Conservation (phyloP, 2,888 invertebrate species). For the Smittia sp. region DNA sequence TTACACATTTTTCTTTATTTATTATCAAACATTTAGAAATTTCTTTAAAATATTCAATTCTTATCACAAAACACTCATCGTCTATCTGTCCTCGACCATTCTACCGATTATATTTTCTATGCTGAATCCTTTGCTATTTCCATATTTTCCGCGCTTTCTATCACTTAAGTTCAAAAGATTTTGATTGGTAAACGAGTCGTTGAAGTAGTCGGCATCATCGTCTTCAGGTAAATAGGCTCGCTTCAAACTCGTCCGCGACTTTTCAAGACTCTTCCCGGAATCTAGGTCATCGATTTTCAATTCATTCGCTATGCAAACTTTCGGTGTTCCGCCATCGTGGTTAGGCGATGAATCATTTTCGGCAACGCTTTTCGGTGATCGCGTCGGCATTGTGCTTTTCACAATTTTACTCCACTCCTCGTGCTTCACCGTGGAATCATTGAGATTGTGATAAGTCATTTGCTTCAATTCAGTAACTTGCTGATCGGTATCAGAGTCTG, state of each 20-base stretch:
- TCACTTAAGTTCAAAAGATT: conserved; percentile 31
- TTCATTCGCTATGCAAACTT: neutral
- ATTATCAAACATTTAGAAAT: conserved; percentile 15
- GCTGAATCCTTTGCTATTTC: conserved; percentile 50
- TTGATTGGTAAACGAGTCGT: conserved; percentile 27
- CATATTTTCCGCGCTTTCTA: conserved; percentile 32
- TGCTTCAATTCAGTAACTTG: conserved; percentile 28
- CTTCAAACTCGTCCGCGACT: neutral
- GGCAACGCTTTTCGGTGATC: neutral
- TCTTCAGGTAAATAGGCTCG: conserved; percentile 16
- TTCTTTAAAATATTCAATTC: neutral
- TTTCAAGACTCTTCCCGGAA: neutral
- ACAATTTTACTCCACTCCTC: conserved; percentile 40
- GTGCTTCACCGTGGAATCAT: conserved; percentile 26
- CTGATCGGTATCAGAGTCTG: conserved; percentile 44
- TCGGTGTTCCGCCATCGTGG: no score
- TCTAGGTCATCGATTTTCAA: conserved; percentile 19
- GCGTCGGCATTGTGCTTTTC: conserved; percentile 22
- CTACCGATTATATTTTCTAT: conserved; percentile 53
- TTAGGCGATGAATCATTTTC: neutral
- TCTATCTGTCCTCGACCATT: conserved; percentile 46
- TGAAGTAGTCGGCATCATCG: conserved; percentile 24
- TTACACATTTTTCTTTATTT: conserved; percentile 14
- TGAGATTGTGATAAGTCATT: conserved; percentile 20
- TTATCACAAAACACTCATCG: conserved; percentile 15